A percentile compares a stretch with the other conserved stretches of the same genome.
These are phyloP conservation scores for Julus scanicus DNA, from an alignment of 2,888 invertebrate species.

Conservation along the genomic window DNA sequence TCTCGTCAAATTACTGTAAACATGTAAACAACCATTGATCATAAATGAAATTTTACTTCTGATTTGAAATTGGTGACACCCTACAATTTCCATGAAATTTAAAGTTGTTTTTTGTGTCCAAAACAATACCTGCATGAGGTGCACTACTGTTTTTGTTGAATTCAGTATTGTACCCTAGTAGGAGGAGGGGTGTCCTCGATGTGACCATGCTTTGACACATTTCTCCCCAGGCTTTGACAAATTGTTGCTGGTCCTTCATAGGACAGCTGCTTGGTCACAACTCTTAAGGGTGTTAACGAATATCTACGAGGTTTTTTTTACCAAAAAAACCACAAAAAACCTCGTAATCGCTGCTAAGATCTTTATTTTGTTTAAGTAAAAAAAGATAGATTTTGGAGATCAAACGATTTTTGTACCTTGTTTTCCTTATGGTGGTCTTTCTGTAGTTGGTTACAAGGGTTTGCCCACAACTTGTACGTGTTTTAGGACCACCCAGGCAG, in stretches of 20 bases:
- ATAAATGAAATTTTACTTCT: background rate
- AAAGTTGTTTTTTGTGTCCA: background rate
- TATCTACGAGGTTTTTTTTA: background rate
- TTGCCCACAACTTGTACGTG: constrained; percentile 12
- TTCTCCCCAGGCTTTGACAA: constrained; percentile 24
- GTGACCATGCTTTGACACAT: constrained; percentile 9
- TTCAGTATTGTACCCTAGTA: background rate
- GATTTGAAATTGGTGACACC: background rate
- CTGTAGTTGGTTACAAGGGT: background rate
- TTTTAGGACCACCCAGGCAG: constrained; percentile 42
- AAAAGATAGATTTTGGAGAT: constrained; percentile 36
- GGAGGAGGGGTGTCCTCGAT: background rate
- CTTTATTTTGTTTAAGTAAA: constrained; percentile 39
- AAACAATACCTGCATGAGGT: constrained; percentile 36
- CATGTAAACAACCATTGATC: background rate
- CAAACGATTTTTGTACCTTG: constrained; percentile 39
- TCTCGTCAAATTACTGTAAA: background rate
- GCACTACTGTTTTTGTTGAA: background rate
- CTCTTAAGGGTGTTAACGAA: constrained; percentile 39
- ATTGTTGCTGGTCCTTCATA: background rate
- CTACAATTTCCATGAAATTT: background rate
- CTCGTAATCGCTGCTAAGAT: constrained; percentile 19
- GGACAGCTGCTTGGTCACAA: constrained; percentile 30
- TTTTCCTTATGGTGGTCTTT: constrained; percentile 36
- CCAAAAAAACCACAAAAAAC: background rate